phyloP scores from a whole-genome alignment of 2,888 invertebrate species.

The Helleia helle region DNA sequence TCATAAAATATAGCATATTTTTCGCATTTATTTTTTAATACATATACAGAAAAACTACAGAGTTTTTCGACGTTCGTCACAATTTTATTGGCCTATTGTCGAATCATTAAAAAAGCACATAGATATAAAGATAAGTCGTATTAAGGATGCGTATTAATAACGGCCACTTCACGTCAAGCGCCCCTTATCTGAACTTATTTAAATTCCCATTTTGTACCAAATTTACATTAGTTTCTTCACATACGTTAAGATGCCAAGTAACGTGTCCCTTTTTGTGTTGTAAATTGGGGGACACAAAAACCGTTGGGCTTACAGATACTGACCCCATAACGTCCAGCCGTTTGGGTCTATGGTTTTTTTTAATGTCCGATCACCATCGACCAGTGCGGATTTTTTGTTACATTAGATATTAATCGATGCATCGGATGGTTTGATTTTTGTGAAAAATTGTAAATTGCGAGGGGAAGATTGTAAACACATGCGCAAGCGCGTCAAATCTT shows the following conservation, averaged over 20 bases:
- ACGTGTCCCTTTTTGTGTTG: slow-evolving; percentile 64
- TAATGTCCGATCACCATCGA: slow-evolving; percentile 60
- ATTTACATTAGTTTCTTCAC: slow-evolving; percentile 65
- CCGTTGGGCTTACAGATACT: slow-evolving; percentile 52
- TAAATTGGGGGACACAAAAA: slow-evolving; percentile 72
- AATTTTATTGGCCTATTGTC: no score
- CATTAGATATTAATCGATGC: slow-evolving; percentile 48
- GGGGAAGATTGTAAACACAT: slow-evolving; percentile 72
- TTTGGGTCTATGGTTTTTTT: slow-evolving; percentile 46
- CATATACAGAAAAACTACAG: no score
- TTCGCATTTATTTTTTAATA: slow-evolving; percentile 5
- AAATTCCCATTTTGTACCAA: slow-evolving; percentile 69
- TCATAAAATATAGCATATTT: background rate
- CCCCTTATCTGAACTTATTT: slow-evolving; percentile 62
- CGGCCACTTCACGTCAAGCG: slow-evolving; percentile 57
- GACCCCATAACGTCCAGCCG: slow-evolving; percentile 67
- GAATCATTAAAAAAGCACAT: slow-evolving; percentile 9
- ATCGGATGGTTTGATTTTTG: slow-evolving; percentile 54
- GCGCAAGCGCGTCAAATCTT: slow-evolving; percentile 73
- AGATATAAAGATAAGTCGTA: slow-evolving; percentile 1
- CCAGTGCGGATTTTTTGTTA: slow-evolving; percentile 40
- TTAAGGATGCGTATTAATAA: slow-evolving; percentile 58
- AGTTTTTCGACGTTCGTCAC: no score
- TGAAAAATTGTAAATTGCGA: slow-evolving; percentile 60
- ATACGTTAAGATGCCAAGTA: slow-evolving; percentile 57